Conservation (phyloP, 2,888 invertebrate genomes). For the Lampropteryx suffumata region DNA sequence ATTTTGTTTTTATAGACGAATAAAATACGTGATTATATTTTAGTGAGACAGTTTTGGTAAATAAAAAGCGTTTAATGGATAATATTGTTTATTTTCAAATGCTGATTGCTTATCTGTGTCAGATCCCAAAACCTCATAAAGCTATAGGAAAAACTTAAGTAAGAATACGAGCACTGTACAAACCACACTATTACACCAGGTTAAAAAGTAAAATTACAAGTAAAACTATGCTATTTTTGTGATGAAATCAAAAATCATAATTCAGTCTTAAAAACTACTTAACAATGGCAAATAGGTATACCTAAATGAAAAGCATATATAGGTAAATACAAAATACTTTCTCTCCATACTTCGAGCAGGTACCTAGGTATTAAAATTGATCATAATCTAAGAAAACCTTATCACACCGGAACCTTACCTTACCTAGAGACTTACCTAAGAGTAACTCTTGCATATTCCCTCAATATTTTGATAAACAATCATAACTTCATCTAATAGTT, state of each 20-base stretch:
- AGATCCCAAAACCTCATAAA: slow-evolving; percentile 38
- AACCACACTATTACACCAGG: not conserved
- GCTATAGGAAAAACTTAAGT: slow-evolving; percentile 25
- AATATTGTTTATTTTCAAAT: slow-evolving; percentile 41
- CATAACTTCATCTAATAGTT: no score
- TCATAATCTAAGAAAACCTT: no score
- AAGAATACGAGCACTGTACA: slow-evolving; percentile 12
- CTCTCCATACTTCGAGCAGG: no score
- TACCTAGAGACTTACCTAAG: no score
- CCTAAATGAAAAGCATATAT: not conserved
- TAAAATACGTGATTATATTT: slow-evolving; percentile 72
- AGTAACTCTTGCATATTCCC: no score
- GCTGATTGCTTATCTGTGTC: slow-evolving; percentile 22
- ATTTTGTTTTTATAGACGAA: slow-evolving; percentile 50
- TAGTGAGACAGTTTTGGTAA: slow-evolving; percentile 65
- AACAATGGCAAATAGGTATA: not conserved
- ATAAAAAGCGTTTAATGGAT: slow-evolving; percentile 59
- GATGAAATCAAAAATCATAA: not conserved
- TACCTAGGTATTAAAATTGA: no score
- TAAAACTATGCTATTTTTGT: not conserved
- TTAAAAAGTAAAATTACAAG: no score
- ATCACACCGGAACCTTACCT: no score
- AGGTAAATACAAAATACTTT: no score
- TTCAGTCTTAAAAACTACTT: slow-evolving; percentile 15
- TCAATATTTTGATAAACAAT: no score